These are phyloP conservation scores for Synanthedon myopaeformis DNA, from an alignment of 2,888 invertebrate species.

Conservation along the genomic window DNA sequence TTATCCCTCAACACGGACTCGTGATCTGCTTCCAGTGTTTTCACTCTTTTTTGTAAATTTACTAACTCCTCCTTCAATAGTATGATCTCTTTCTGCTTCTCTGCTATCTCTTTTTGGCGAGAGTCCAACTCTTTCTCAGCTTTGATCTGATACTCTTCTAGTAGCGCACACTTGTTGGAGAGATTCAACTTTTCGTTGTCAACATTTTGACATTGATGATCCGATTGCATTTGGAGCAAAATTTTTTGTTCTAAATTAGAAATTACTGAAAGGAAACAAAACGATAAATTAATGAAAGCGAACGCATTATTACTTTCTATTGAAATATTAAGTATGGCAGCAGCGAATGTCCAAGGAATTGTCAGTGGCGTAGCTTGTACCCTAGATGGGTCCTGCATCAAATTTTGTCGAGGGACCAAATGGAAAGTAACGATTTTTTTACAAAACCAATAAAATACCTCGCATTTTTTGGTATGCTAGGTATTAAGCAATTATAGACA, in stretches of 20 bases:
- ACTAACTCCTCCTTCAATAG: slow-evolving; percentile 16
- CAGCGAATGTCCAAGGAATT: no score
- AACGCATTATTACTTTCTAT: not conserved
- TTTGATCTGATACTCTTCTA: slow-evolving; percentile 35
- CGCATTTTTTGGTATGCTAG: no score
- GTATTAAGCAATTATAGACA: no score
- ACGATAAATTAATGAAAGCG: not conserved
- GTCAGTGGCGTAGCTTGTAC: no score
- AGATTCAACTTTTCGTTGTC: slow-evolving; percentile 25
- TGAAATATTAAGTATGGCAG: no score
- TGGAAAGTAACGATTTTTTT: no score
- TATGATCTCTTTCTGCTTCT: slow-evolving; percentile 19
- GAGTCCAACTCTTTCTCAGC: slow-evolving; percentile 31
- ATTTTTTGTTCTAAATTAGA: slow-evolving; percentile 25
- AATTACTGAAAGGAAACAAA: slow-evolving; percentile 29
- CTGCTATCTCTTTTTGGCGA: slow-evolving; percentile 24
- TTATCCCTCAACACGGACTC: slow-evolving; percentile 20
- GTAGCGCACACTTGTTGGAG: slow-evolving; percentile 26
- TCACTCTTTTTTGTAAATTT: slow-evolving; percentile 10
- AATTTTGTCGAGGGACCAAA: no score
- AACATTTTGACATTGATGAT: slow-evolving; percentile 19
- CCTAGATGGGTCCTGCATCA: no score
- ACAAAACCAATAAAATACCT: no score
- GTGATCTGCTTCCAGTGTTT: not conserved
- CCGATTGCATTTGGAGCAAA: slow-evolving; percentile 22